Base-by-base conservation (phyloP, 1,140 invertebrate species). In the Holotrichia oblita region DNA sequence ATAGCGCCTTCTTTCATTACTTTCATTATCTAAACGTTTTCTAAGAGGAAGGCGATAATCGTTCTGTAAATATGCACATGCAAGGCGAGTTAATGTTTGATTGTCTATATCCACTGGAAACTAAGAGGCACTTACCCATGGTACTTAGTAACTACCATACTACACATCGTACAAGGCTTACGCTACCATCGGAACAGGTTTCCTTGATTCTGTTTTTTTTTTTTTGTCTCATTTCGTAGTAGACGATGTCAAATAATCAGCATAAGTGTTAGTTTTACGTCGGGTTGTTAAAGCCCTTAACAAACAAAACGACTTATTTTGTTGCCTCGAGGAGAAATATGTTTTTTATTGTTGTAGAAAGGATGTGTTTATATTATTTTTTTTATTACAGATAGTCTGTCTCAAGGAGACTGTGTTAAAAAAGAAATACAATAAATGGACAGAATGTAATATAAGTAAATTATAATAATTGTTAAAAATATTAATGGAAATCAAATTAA, bases 41-140 rank as follows among this genome's bases (percentile, higher is more conserved):
- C 48, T 17, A 55, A 17, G 27, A 55, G 48, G 48, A 17, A 55
- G 17, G 48, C 48, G 48, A 55, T 55, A 55, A 55, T 55, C 48
- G 12, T 17, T 55, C 48, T 55, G 48, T 55, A 55, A 55, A 55
- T 55, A 55, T 55, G 48, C 48, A n/a, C 17, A 55, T 55, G 48
- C 48, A 55, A 0, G n/a, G 17, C 48, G 48, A 55, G 12, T 17
- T 17, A 17, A 55, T 55, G 48, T 55, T 55, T 55, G 14, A 55
- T 55, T 55, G 48, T 55, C 17, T 55, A 55, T 17, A 55, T 17
- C 14, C 7, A 7, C 14, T 55, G 17, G 17, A 17, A 17, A 3
- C 48, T 55, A 6, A 55, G 48, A 12, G 10, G 17, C 48, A n/a
- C 4, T 6, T n/a, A n/a, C 48, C 14, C 48, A n/a, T 17, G 0